These are phyloP conservation scores for Synchiropus splendidus DNA, from an alignment of 2,113 vertebrate species.

Conservation along the genomic window DNA sequence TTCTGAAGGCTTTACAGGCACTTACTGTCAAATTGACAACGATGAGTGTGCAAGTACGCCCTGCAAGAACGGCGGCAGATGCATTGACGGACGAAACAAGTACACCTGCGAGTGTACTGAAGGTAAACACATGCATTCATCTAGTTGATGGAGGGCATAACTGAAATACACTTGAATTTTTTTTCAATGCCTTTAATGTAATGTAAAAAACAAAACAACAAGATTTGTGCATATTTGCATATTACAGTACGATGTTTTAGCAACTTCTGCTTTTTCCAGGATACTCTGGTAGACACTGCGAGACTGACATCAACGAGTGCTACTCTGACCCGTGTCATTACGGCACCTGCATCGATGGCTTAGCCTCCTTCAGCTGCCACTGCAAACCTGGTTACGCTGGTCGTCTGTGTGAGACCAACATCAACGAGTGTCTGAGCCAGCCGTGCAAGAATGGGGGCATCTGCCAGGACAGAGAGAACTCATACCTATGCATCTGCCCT, in stretches of 20 bases:
- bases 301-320: conserved; percentile 82
- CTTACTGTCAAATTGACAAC: conserved; percentile 81
- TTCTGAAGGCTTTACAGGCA: conserved; percentile 79
- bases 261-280: too few relatives aligned
- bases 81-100: conserved; percentile 83
- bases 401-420: conserved; percentile 84
- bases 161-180: too few relatives aligned
- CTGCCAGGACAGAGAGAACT: conserved; percentile 82
- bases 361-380: conserved; percentile 82
- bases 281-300: conserved; percentile 79
- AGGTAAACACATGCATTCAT: conserved; percentile 59
- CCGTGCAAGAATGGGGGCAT: conserved; percentile 87
- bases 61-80: conserved; percentile 88
- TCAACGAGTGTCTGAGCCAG: conserved; percentile 90
- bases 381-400: conserved; percentile 83
- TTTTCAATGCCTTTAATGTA: too few relatives aligned
- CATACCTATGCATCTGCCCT: conserved; percentile 80
- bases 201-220: too few relatives aligned
- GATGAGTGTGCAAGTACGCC: conserved; percentile 95
- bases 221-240: too few relatives aligned
- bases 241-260: too few relatives aligned
- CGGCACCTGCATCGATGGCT: conserved; percentile 78
- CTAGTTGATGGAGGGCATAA: too few relatives aligned
- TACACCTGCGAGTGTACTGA: conserved; percentile 90
- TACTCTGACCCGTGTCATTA: conserved; percentile 85